phyloP scores from a whole-genome alignment of 2,888 invertebrate genomes.

The Rhorus exstirpatorius region DNA sequence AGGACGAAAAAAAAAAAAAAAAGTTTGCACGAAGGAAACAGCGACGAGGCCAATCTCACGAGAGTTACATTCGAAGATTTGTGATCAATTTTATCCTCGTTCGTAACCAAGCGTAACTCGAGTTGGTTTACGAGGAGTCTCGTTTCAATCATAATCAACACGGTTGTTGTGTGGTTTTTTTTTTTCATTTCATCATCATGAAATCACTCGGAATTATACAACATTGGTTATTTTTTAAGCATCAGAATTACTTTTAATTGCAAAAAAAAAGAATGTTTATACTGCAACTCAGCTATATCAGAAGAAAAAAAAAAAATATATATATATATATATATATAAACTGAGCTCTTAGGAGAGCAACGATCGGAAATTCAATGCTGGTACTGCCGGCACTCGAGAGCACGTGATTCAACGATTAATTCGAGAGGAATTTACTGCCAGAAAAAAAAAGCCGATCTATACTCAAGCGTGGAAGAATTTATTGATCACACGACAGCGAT shows the following conservation, averaged over 20 bases:
- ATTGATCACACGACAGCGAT: slow-evolving; percentile 38
- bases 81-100: slow-evolving; percentile 24
- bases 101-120: slow-evolving; percentile 20
- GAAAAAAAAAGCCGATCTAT: slow-evolving; percentile 33
- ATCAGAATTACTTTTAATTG: background rate
- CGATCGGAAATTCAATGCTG: slow-evolving; percentile 50
- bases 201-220: background rate
- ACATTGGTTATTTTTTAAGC: background rate
- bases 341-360: slow-evolving; percentile 30
- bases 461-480: slow-evolving; percentile 56
- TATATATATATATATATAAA: background rate
- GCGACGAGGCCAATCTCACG: slow-evolving; percentile 24
- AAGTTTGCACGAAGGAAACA: slow-evolving; percentile 17
- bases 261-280: background rate
- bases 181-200: background rate
- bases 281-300: no score
- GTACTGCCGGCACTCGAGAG: slow-evolving; percentile 10
- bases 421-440: slow-evolving; percentile 42
- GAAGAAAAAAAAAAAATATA: no score
- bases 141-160: slow-evolving; percentile 45
- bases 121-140: slow-evolving; percentile 39
- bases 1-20: background rate
- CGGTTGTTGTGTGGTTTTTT: slow-evolving; percentile 32
- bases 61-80: slow-evolving; percentile 13
- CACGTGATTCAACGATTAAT: slow-evolving; percentile 52